Percentiles rank a stretch among this genome's conserved stretches.
phyloP scores from a whole-genome alignment of 1,140 invertebrate genomes.

The Listronotus oregonensis region DNA sequence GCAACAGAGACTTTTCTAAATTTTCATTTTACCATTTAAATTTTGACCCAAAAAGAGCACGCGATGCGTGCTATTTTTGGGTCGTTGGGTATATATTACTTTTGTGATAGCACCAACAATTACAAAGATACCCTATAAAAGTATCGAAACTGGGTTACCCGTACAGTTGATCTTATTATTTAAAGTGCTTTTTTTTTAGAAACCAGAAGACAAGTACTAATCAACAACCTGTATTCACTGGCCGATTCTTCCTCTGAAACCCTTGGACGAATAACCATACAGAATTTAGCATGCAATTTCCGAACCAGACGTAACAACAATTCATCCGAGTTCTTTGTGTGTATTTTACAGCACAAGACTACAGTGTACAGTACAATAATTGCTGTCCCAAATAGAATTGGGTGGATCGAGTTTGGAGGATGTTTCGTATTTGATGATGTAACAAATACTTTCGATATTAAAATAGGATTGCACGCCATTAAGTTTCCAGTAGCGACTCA shows the following conservation, averaged over 20 bases:
- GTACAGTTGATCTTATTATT: no score
- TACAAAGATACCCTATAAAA: no score
- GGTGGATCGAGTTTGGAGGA: conserved; percentile 6
- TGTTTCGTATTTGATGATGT: conserved; percentile 4
- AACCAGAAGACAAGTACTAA: background rate
- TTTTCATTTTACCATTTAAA: no score
- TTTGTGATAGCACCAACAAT: no score
- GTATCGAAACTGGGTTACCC: no score
- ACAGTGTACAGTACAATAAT: conserved; percentile 8
- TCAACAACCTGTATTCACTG: background rate
- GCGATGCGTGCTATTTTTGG: no score
- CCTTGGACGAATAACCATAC: background rate
- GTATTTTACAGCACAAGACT: background rate
- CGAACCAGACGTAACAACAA: background rate
- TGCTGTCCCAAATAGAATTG: background rate
- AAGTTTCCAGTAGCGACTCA: background rate
- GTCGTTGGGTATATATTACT: no score
- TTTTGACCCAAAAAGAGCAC: no score
- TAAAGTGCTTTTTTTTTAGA: background rate
- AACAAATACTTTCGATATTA: background rate
- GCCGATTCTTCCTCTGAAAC: background rate
- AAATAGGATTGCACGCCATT: background rate
- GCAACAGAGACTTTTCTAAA: no score
- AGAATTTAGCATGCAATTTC: background rate
- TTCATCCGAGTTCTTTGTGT: background rate